phyloP scores from a whole-genome alignment of 2,113 vertebrate genomes.

The Pica pica region DNA sequence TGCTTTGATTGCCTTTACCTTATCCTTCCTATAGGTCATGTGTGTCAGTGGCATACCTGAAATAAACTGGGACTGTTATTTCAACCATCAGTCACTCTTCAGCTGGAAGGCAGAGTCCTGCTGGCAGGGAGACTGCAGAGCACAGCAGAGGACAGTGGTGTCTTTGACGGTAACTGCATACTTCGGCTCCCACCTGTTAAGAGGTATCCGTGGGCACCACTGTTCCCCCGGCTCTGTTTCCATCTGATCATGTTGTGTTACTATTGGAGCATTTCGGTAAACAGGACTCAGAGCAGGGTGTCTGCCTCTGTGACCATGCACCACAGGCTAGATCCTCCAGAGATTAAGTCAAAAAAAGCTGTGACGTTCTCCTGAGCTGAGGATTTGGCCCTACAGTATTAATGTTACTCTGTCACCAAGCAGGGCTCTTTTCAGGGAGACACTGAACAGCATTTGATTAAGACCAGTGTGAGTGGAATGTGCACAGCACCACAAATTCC shows the following conservation, averaged over 20 bases:
- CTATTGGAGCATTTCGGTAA: background rate
- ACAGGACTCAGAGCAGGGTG: background rate
- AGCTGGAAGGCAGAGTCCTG: background rate
- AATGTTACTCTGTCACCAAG: background rate
- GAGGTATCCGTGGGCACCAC: background rate
- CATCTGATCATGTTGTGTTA: background rate
- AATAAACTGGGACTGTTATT: background rate
- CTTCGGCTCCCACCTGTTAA: background rate
- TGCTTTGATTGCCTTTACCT: constrained; percentile 26
- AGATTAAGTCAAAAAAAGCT: background rate
- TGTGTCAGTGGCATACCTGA: constrained; percentile 17
- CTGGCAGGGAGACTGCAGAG: background rate
- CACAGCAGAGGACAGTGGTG: background rate
- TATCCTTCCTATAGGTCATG: background rate
- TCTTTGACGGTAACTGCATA: background rate
- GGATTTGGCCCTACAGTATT: background rate
- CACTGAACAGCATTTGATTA: background rate
- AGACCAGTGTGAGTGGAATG: background rate
- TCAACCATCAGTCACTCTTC: background rate
- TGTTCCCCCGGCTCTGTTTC: background rate
- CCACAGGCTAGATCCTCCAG: background rate
- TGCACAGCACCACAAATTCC: background rate
- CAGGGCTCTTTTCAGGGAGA: background rate
- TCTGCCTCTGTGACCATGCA: background rate
- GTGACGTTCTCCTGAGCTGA: background rate